A percentile compares a stretch with the other conserved stretches of the same genome.
phyloP scores from a whole-genome alignment of 1,140 invertebrate species.

The Tribolium madens region DNA sequence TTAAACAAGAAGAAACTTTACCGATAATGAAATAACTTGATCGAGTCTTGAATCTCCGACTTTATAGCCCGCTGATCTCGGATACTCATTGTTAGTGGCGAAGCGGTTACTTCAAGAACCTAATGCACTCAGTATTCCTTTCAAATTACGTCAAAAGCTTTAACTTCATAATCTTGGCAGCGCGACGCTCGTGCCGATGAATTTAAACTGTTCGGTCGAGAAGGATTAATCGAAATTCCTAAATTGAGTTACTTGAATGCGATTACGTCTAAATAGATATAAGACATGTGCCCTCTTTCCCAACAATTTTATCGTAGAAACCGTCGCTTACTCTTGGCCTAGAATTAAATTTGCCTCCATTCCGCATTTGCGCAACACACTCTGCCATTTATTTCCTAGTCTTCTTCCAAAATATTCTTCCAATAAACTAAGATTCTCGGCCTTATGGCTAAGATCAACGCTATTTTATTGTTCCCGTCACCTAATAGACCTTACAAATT shows the following conservation, averaged over 20 bases:
- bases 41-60: slow-evolving; percentile 45
- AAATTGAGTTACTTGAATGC: slow-evolving; percentile 44
- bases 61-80: slow-evolving; percentile 40
- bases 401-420: not conserved
- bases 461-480: not conserved
- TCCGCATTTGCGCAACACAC: not conserved
- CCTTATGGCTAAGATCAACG: too few relatives aligned
- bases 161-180: slow-evolving; percentile 39
- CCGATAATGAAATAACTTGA: slow-evolving; percentile 54
- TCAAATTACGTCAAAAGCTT: slow-evolving; percentile 44
- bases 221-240: slow-evolving; percentile 45
- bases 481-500: too few relatives aligned
- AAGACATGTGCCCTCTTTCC: slow-evolving; percentile 45
- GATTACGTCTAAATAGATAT: slow-evolving; percentile 45
- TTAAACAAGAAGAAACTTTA: slow-evolving; percentile 51
- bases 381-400: not conserved
- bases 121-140: slow-evolving; percentile 43
- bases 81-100: slow-evolving; percentile 44
- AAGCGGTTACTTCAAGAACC: slow-evolving; percentile 36
- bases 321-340: slow-evolving; percentile 12
- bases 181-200: slow-evolving; percentile 44
- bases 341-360: slow-evolving; percentile 31
- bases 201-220: slow-evolving; percentile 45
- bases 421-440: not conserved
- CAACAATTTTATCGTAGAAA: slow-evolving; percentile 42